Conservation (phyloP, 2,888 invertebrate genomes). For the Corbicula japonica region DNA sequence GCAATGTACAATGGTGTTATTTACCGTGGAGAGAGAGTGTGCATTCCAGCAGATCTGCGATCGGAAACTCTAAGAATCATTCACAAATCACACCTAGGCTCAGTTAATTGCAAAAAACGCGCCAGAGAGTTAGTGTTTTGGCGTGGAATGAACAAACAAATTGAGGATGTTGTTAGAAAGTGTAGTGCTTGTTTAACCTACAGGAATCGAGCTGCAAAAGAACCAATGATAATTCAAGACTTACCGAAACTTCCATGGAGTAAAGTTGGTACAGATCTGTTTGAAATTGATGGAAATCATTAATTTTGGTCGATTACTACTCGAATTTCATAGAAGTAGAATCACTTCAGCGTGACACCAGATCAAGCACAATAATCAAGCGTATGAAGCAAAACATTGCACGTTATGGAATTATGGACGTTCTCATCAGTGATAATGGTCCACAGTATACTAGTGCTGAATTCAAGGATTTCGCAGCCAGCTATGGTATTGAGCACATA, state of each 20-base stretch:
- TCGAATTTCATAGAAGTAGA: conserved; percentile 38
- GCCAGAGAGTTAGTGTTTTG: conserved; percentile 61
- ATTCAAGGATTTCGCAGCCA: conserved; percentile 31
- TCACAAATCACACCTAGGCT: conserved; percentile 50
- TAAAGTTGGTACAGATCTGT: conserved; percentile 39
- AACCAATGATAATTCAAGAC: conserved; percentile 29
- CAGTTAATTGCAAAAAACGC: conserved; percentile 52
- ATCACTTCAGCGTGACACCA: conserved; percentile 25
- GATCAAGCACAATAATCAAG: conserved; percentile 22
- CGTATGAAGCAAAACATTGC: conserved; percentile 53
- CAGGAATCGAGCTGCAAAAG: conserved; percentile 23
- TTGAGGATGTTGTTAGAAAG: conserved; percentile 42
- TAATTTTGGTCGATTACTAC: conserved; percentile 47
- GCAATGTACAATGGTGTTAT: too few relatives aligned
- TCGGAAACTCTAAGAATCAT: too few relatives aligned
- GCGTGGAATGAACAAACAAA: conserved; percentile 47
- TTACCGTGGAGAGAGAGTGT: conserved; percentile 26
- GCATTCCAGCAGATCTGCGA: conserved; percentile 41
- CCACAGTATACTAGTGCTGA: conserved; percentile 46
- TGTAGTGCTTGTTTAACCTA: too few relatives aligned
- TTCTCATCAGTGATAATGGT: conserved; percentile 56
- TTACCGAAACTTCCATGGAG: conserved; percentile 22
- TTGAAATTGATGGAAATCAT: conserved; percentile 33
- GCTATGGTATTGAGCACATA: too few relatives aligned
- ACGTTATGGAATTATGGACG: conserved; percentile 59